Conservation (phyloP, 2,888 invertebrate species). For the Spisula subtruncata region DNA sequence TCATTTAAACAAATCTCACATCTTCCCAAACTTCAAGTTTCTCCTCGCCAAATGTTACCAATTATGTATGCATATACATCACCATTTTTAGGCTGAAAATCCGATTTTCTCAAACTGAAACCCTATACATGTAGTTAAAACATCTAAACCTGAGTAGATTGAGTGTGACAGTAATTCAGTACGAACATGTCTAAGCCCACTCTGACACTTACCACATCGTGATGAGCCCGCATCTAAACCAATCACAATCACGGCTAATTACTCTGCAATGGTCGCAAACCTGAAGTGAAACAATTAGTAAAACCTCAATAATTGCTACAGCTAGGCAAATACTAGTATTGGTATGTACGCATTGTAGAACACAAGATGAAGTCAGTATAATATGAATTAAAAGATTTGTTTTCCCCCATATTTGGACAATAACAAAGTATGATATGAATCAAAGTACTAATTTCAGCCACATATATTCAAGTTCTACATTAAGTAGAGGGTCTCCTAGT, state of each 20-base stretch:
- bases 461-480: too few species aligned
- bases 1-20: too few species aligned
- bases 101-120: background rate
- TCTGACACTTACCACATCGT: background rate
- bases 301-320: background rate
- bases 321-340: background rate
- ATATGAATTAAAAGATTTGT: background rate
- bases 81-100: too few species aligned
- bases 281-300: constrained; percentile 39
- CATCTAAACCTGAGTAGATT: constrained; percentile 1
- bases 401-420: too few species aligned
- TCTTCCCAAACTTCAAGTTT: too few species aligned
- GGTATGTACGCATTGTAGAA: background rate
- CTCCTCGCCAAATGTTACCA: too few species aligned
- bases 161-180: background rate
- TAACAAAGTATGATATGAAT: too few species aligned
- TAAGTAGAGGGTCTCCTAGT: too few species aligned
- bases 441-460: too few species aligned
- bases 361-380: background rate
- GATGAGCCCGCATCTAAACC: constrained; percentile 19
- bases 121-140: too few species aligned
- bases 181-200: background rate
- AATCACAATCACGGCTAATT: constrained; percentile 31
- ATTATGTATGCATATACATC: too few species aligned
- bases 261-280: constrained; percentile 56